phyloP scores from a whole-genome alignment of 2,888 invertebrate species.

The Globia sparganii region DNA sequence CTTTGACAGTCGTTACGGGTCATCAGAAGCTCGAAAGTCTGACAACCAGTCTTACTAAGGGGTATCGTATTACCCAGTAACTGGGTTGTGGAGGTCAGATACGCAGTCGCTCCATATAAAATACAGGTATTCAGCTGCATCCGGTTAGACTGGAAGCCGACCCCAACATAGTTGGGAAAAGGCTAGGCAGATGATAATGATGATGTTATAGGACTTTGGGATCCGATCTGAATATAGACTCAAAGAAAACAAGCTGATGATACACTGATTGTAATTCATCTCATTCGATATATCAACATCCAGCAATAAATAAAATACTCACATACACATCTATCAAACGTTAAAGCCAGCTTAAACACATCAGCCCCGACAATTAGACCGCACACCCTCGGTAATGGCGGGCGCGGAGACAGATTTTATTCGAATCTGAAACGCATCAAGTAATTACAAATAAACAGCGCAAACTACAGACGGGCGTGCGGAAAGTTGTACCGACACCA shows the following conservation, averaged over 20 bases:
- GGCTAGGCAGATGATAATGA: too few relatives aligned
- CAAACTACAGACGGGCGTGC: slow-evolving; percentile 76
- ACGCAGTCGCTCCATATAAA: too few relatives aligned
- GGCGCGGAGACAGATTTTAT: slow-evolving; percentile 82
- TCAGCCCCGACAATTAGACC: slow-evolving; percentile 51
- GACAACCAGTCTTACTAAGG: too few relatives aligned
- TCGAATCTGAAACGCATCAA: slow-evolving; percentile 87
- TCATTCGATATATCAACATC: neutral
- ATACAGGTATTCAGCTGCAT: too few relatives aligned
- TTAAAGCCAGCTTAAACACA: slow-evolving; percentile 13
- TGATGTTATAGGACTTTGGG: neutral
- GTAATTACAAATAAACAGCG: slow-evolving; percentile 87
- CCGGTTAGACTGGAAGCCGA: too few relatives aligned
- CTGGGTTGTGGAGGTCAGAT: too few relatives aligned
- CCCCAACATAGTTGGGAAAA: too few relatives aligned
- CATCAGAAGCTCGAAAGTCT: too few relatives aligned
- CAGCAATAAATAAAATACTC: neutral
- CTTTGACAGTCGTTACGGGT: too few relatives aligned
- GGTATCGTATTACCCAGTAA: too few relatives aligned
- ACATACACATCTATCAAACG: neutral
- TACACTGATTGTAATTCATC: neutral
- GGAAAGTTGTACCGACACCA: slow-evolving; percentile 74
- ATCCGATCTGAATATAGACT: neutral
- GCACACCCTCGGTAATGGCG: slow-evolving; percentile 50
- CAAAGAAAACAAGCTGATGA: neutral